Percentiles rank a stretch among this genome's conserved stretches.
These are phyloP conservation scores for Bombyx mandarina DNA, from an alignment of 1,140 invertebrate species.

Conservation along the genomic window DNA sequence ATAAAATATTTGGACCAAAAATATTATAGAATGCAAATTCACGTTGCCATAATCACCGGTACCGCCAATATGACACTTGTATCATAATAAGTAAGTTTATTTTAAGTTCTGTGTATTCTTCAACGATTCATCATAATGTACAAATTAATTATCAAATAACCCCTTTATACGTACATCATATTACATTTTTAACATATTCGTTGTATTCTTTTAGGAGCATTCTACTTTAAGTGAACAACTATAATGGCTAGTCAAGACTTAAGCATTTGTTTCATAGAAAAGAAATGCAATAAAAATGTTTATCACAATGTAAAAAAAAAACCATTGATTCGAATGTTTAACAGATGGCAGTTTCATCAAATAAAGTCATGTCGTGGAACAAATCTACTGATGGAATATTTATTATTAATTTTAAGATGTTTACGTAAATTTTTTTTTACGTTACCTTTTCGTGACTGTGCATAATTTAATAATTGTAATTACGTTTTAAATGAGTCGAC, in stretches of 20 bases:
- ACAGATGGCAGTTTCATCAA: too few species aligned
- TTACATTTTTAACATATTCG: neutral
- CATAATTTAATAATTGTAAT: constrained; percentile 34
- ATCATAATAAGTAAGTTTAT: constrained; percentile 42
- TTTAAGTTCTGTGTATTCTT: constrained; percentile 18
- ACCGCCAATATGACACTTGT: constrained; percentile 66
- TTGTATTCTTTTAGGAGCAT: neutral
- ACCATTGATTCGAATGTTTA: too few species aligned
- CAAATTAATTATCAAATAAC: constrained; percentile 34
- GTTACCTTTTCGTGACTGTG: constrained; percentile 30
- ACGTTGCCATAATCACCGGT: constrained; percentile 62
- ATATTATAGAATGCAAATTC: constrained; percentile 64
- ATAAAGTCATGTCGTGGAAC: constrained; percentile 20
- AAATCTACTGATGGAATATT: constrained; percentile 30
- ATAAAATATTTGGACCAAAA: constrained; percentile 65
- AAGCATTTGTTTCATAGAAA: constrained; percentile 13
- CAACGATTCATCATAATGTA: constrained; percentile 47
- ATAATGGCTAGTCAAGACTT: constrained; percentile 23
- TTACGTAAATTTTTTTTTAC: constrained; percentile 31
- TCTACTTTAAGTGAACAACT: neutral
- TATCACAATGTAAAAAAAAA: too few species aligned
- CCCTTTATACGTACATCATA: constrained; percentile 7
- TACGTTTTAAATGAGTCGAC: too few species aligned
- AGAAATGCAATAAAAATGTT: too few species aligned
- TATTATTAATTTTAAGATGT: constrained; percentile 28